Percentiles rank a stretch among this genome's conserved stretches.
Evolutionary conservation across 2,888 invertebrate genomes (phyloP).

Genomic region (Acanthosepion lycidas): DNA sequence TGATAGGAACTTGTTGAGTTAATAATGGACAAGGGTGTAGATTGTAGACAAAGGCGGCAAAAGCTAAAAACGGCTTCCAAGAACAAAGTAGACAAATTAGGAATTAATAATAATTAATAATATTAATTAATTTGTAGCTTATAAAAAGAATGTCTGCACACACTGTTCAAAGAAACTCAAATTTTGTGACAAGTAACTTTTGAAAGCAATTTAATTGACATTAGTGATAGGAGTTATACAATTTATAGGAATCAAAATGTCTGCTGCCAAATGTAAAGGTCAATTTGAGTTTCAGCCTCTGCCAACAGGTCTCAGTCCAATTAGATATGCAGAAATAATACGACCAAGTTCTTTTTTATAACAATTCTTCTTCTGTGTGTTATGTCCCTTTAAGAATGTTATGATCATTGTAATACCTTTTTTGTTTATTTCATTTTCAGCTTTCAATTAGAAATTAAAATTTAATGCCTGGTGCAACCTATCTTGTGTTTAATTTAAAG

Average conservation of each 20-base stretch:
- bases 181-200: not conserved
- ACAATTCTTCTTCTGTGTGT: too few species aligned
- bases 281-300: not conserved
- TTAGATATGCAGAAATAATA: not conserved
- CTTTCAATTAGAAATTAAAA: too few species aligned
- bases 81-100: not conserved
- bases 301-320: not conserved
- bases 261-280: not conserved
- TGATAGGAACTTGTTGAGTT: not conserved
- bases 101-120: not conserved
- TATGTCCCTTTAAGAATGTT: too few species aligned
- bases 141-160: not conserved
- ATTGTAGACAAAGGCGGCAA: not conserved
- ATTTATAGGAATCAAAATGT: not conserved
- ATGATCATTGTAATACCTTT: too few species aligned
- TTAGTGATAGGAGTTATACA: not conserved
- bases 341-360: too few species aligned
- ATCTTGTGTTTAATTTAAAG: too few species aligned
- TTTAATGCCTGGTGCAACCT: too few species aligned
- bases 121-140: not conserved
- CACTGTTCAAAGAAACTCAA: not conserved
- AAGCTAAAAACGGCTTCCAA: not conserved
- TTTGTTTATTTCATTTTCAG: too few species aligned
- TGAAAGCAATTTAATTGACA: not conserved
- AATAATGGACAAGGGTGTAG: not conserved